These are phyloP conservation scores for Synanthedon tipuliformis DNA, from an alignment of 2,888 invertebrate genomes.

Conservation along the genomic window DNA sequence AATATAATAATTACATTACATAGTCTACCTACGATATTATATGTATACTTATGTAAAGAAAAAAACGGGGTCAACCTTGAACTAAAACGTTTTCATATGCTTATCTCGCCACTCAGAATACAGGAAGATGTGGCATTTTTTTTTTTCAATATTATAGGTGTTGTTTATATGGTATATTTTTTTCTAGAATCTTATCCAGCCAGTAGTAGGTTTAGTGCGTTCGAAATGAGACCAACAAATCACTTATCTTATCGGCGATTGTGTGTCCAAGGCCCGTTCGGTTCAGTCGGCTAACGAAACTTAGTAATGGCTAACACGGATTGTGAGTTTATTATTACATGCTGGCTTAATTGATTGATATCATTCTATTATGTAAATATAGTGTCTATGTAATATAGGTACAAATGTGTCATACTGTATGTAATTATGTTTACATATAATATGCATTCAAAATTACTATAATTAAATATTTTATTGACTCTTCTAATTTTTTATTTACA, in stretches of 20 bases:
- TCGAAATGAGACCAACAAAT: not conserved
- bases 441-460: too few relatives aligned
- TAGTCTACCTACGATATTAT: not conserved
- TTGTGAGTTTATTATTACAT: not conserved
- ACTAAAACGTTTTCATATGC: not conserved
- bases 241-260: not conserved
- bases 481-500: too few relatives aligned
- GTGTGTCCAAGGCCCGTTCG: not conserved
- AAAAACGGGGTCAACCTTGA: not conserved
- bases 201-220: not conserved
- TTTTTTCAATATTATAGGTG: not conserved
- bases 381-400: not conserved
- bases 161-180: not conserved
- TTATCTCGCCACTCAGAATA: not conserved
- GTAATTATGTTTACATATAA: too few relatives aligned
- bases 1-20: too few relatives aligned
- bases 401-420: too few relatives aligned
- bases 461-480: too few relatives aligned
- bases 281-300: not conserved
- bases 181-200: not conserved
- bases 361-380: not conserved
- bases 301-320: not conserved
- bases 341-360: not conserved
- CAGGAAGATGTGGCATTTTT: not conserved
- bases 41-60: not conserved